These are phyloP conservation scores for Rhopilema esculentum DNA, from an alignment of 30 jellyfish, hydroid and myxozoan genomes.

Conservation along the genomic window DNA sequence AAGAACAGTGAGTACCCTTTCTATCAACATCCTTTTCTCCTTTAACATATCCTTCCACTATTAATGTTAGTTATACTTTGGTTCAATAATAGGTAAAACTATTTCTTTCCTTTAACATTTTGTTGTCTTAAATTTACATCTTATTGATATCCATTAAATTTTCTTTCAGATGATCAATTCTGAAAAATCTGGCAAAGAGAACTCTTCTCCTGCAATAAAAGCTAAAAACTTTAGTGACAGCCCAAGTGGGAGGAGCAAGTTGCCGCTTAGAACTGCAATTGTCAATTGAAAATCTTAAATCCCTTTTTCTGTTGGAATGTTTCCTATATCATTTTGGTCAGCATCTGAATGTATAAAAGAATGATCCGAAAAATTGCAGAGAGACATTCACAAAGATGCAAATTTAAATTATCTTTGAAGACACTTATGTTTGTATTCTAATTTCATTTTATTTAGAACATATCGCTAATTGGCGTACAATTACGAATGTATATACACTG, in stretches of 20 bases:
- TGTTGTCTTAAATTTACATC: no score
- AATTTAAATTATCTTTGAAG: no score
- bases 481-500: background rate
- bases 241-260: conserved; percentile 37
- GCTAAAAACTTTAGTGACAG: background rate
- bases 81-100: no score
- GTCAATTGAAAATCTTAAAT: conserved; percentile 14
- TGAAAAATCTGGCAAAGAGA: conserved; percentile 30
- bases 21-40: no score
- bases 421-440: background rate
- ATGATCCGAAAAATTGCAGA: background rate
- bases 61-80: no score
- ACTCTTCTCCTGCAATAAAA: conserved; percentile 5
- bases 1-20: background rate
- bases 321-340: background rate
- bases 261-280: conserved; percentile 49
- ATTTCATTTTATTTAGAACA: background rate
- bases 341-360: background rate
- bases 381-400: background rate
- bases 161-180: background rate
- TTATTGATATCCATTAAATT: background rate
- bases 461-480: background rate
- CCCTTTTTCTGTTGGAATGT: background rate
- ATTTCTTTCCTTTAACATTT: no score
- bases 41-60: no score